phyloP scores from a whole-genome alignment of 2,113 vertebrate species.

The human region DNA sequence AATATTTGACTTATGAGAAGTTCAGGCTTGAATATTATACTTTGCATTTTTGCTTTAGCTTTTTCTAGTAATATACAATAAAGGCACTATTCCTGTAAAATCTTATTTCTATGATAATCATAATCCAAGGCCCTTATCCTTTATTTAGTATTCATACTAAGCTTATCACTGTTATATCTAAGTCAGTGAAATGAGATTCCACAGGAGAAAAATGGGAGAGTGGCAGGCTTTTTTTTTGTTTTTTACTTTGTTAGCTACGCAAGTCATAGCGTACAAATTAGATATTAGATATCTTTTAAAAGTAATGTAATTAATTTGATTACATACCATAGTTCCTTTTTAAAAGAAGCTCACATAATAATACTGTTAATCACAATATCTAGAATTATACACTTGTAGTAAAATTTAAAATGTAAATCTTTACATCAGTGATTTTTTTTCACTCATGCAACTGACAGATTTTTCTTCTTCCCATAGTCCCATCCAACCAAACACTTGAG shows the following conservation, averaged over 20 bases:
- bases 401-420: not conserved
- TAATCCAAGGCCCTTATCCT: not conserved
- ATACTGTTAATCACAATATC: not conserved
- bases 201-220: not conserved
- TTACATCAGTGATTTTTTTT: not conserved
- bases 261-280: not conserved
- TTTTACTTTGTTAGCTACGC: not conserved
- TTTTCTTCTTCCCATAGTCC: not conserved
- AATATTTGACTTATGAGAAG: conserved; percentile 32
- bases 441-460: not conserved
- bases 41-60: not conserved
- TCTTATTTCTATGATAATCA: conserved; percentile 35
- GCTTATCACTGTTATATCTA: not conserved
- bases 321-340: not conserved
- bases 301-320: not conserved
- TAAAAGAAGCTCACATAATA: not conserved
- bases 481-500: conserved; percentile 2
- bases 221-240: not conserved
- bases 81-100: conserved; percentile 6
- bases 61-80: conserved; percentile 20
- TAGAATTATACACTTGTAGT: not conserved
- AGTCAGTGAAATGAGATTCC: conserved; percentile 29
- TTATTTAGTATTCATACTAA: conserved; percentile 22
- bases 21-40: not conserved
- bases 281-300: not conserved